Evolutionary conservation across 2,888 invertebrate genomes (phyloP), one percentile per base, ranked within the genome.

Genomic region (Heliconius aoede): DNA sequence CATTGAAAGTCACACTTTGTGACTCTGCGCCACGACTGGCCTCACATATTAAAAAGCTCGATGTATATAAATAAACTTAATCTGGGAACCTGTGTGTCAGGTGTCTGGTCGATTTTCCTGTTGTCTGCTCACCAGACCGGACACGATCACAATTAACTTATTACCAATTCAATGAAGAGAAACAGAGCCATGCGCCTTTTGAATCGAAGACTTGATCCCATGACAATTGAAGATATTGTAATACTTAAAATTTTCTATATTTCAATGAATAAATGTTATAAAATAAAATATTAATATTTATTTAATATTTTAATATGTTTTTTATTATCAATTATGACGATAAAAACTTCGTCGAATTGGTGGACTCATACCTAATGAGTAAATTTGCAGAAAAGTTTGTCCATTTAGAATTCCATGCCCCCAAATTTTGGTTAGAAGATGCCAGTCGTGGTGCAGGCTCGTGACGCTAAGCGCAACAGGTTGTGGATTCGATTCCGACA

Each of bases 131-230:
- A 55, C 0, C n/a, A 40, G 76, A 83, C 83, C 87, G 88, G 86
- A 88, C 74, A 72, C 84, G 84, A 82, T 79, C 85, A 89, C 89
- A 89, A 91, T 88, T 88, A 86, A 83, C 88, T 89, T 86, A 91
- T 91, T 92, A 90, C 85, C 88, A 91, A 92, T 89, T 91, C 92
- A 92, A 91, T 90, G 89, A 89, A 90, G 91, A 89, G 87, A 91
- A 91, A 90, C 76, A 85, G 85, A 81, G 76, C 75, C 80, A 83
- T 82, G 85, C 86, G 86, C 85, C 82, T 77, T 74, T 26, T 55
- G 89, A 84, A 87, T 89, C 67, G 74, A 18, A 36, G 55, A 18
- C 32, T 21, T 30, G 30, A 71, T 76, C 79, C 78, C 73, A 65
- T 73, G 69, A 69, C 58, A 69, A 73, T 72, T 76, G 55, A 30